phyloP scores from a whole-genome alignment of 2,888 invertebrate genomes.

The Drosophila rubida region DNA sequence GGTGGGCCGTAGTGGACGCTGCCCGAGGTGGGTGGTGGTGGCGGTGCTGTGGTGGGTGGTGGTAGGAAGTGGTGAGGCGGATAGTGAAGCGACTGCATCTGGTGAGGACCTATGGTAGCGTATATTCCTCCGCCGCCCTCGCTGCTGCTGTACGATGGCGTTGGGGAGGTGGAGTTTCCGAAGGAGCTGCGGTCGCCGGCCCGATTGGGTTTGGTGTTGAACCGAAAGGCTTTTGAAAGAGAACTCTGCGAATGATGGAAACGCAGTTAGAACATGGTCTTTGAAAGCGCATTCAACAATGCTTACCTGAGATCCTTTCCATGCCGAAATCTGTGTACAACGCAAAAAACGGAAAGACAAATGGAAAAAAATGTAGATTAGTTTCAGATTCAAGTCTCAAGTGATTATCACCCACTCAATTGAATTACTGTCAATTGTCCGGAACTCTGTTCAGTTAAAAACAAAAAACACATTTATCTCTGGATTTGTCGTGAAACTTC shows the following conservation, averaged over 20 bases:
- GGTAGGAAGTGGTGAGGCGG: constrained; percentile 74
- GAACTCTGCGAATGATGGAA: constrained; percentile 75
- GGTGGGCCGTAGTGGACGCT: constrained; percentile 70
- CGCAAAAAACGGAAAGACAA: constrained; percentile 31
- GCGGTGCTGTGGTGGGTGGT: constrained; percentile 83
- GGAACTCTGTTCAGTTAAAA: constrained; percentile 8
- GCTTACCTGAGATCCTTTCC: constrained; percentile 85
- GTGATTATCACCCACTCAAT: constrained; percentile 10
- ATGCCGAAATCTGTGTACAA: constrained; percentile 84
- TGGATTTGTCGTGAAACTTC: constrained; percentile 67
- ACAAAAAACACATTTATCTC: constrained; percentile 21
- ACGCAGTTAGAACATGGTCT: background rate
- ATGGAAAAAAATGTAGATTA: constrained; percentile 19
- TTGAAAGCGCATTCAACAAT: background rate
- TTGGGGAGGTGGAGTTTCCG: constrained; percentile 85
- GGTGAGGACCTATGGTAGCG: constrained; percentile 83
- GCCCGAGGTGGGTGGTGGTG: constrained; percentile 74
- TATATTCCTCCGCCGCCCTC: constrained; percentile 85
- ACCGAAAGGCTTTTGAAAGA: constrained; percentile 85
- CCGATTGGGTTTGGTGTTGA: constrained; percentile 83
- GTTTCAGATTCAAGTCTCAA: constrained; percentile 2
- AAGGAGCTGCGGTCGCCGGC: constrained; percentile 83
- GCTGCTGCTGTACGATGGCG: constrained; percentile 85
- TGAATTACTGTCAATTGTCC: constrained; percentile 17
- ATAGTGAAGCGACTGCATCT: constrained; percentile 54